Percentiles rank a stretch among this genome's conserved stretches.
Conservation (phyloP, 2,797 vertebrate species). For the Hapalemur alaotrensis region DNA sequence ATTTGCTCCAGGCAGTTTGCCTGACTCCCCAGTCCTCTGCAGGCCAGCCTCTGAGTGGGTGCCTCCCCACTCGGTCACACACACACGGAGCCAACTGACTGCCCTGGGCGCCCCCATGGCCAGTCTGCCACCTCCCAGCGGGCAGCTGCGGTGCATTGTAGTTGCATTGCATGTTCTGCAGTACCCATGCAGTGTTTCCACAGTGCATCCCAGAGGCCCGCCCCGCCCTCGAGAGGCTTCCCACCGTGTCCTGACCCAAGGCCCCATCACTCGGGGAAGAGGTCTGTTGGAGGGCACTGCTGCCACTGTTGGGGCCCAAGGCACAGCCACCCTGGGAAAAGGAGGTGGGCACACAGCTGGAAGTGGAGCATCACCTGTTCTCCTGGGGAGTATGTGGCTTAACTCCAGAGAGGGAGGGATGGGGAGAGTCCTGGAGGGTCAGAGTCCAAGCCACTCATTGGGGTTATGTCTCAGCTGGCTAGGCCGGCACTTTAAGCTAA, state of each 20-base stretch:
- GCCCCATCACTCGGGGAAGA: background rate
- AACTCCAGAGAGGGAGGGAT: background rate
- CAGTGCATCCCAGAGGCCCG: constrained; percentile 96
- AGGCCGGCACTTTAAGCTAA: background rate
- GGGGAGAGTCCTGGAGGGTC: background rate
- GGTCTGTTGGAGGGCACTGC: background rate
- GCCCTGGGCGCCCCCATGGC: background rate
- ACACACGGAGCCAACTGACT: rapidly evolving
- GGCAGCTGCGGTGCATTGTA: constrained; percentile 98
- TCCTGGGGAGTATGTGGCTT: background rate
- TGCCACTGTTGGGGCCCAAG: background rate
- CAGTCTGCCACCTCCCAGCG: constrained; percentile 65
- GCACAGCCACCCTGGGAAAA: background rate
- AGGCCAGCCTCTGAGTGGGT: background rate
- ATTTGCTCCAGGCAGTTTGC: background rate
- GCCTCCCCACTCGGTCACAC: rapidly evolving
- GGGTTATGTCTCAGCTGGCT: background rate
- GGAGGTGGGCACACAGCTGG: background rate
- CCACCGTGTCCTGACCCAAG: background rate
- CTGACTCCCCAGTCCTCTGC: rapidly evolving
- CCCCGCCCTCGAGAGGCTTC: constrained; percentile 56
- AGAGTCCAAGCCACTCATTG: background rate
- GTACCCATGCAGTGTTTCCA: constrained; percentile 95
- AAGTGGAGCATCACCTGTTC: background rate
- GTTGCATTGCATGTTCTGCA: constrained; percentile 98